Evolutionary conservation across 2,888 invertebrate genomes (phyloP).

Genomic region (Auanema freiburgensis): DNA sequence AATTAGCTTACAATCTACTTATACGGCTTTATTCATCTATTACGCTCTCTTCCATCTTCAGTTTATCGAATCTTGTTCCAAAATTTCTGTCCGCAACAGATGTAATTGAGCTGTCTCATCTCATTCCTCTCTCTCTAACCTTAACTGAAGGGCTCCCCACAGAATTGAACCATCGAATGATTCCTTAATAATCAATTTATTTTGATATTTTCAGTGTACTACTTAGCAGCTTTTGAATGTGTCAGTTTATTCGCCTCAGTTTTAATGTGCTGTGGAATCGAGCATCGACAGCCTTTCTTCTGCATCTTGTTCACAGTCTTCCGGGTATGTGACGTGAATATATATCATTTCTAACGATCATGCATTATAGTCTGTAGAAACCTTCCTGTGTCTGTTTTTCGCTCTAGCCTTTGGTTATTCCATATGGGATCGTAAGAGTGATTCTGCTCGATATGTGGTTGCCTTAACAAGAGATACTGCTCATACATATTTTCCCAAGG

Average conservation of each 20-base stretch:
- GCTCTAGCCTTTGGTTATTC: constrained; percentile 23
- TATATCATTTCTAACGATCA: neutral
- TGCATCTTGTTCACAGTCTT: constrained; percentile 37
- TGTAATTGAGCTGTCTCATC: no score
- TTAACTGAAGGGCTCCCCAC: no score
- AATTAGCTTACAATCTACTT: neutral
- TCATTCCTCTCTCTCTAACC: no score
- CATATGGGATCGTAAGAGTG: constrained; percentile 14
- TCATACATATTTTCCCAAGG: constrained; percentile 1
- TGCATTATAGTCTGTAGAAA: constrained; percentile 32
- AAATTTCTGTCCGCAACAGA: no score
- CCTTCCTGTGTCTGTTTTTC: constrained; percentile 21
- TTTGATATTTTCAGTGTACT: constrained; percentile 12
- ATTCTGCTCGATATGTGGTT: constrained; percentile 12
- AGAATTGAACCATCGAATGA: no score
- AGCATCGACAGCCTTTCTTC: constrained; percentile 28
- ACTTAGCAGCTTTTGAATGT: constrained; percentile 14
- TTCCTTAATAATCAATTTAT: neutral
- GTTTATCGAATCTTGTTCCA: no score
- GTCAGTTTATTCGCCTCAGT: constrained; percentile 21
- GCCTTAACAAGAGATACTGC: neutral
- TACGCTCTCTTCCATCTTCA: neutral
- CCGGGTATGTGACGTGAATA: constrained; percentile 25
- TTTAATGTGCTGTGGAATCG: constrained; percentile 32
- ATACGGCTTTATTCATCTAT: neutral